Evolutionary conservation across 1,140 invertebrate species (phyloP).

Genomic region (Pygmarrhopalites habei): DNA sequence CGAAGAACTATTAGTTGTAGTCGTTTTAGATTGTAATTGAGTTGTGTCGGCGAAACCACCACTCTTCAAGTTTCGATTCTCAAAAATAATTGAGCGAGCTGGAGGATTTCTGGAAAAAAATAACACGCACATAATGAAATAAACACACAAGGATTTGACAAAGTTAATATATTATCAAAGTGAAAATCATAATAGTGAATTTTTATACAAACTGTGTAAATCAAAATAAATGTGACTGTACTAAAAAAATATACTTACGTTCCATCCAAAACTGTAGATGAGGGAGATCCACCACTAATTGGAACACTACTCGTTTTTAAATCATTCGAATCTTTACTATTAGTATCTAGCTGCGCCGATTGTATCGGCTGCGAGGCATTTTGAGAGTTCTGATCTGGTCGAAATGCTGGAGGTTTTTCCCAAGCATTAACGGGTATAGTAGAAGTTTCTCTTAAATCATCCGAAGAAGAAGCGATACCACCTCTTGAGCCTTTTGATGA

Average conservation of each 20-base stretch:
- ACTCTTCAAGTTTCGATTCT: slow-evolving; percentile 33
- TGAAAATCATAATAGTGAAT: no score
- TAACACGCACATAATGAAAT: no score
- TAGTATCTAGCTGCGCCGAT: not conserved
- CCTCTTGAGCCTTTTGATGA: no score
- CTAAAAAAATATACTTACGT: no score
- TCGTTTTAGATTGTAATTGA: no score
- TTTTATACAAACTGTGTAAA: no score
- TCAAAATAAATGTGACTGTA: no score
- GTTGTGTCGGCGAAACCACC: not conserved
- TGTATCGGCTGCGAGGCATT: not conserved
- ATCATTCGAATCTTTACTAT: slow-evolving; percentile 20
- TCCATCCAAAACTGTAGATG: slow-evolving; percentile 4
- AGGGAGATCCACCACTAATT: not conserved
- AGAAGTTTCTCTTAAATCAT: no score
- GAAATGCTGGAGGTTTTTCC: slow-evolving; percentile 22
- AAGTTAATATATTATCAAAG: no score
- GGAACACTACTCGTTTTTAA: slow-evolving; percentile 1
- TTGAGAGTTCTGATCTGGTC: slow-evolving; percentile 15
- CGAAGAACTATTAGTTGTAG: not conserved
- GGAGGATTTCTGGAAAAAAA: no score
- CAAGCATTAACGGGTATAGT: slow-evolving; percentile 20
- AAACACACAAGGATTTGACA: no score
- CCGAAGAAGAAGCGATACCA: no score
- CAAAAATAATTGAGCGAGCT: slow-evolving; percentile 33